Base-by-base conservation (phyloP, 2,888 invertebrate genomes). In the Mythimna ferrago region DNA sequence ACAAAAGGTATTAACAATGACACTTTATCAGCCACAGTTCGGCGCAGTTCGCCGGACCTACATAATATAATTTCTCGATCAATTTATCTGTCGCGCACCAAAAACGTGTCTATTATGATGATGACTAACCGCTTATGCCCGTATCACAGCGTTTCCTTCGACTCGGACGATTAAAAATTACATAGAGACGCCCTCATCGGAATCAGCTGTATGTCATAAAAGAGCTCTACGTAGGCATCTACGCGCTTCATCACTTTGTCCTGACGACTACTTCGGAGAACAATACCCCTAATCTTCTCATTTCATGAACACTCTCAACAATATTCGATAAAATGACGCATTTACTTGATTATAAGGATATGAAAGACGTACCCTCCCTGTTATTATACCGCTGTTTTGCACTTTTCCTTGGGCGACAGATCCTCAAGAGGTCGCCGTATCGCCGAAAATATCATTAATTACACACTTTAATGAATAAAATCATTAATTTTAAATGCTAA, bases 281-380 rank as follows among this genome's bases (percentile, higher is more conserved):
- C 71, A 76, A 87, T 83, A 86, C 69, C 82, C 75, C 71, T 86
- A 89, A 90, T 88, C 88, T 86, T 88, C 86, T 89, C 82, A 87
- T 90, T 91, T 89, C 82, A 86, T 89, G 88, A 89, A 89, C 86
- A 89, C 90, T 90, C 87, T 88, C 86, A 84, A 92, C 91, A 92
- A 89, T 94, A 94, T 94, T 94, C 90, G 91, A 93, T 94, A 95
- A 95, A 95, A 96, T 96, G 95, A 96, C 96, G 96, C 96, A 96
- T 96, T 96, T 95, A 94, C 94, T 92, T 93, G 92, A 95, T 92
- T 94, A 92, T 86, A 94, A 92, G 94, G 93, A 95, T 92, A 92
- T 94, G 93, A 94, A 95, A 95, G 95, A 96, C 96, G 93, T 96
- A 96, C 96, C 96, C 96, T 96, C 96, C 95, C 95, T 94, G 95